Evolutionary conservation across 2,888 invertebrate species (phyloP), one percentile per base, ranked within the genome.

Genomic region (Asteroscopus sphinx): DNA sequence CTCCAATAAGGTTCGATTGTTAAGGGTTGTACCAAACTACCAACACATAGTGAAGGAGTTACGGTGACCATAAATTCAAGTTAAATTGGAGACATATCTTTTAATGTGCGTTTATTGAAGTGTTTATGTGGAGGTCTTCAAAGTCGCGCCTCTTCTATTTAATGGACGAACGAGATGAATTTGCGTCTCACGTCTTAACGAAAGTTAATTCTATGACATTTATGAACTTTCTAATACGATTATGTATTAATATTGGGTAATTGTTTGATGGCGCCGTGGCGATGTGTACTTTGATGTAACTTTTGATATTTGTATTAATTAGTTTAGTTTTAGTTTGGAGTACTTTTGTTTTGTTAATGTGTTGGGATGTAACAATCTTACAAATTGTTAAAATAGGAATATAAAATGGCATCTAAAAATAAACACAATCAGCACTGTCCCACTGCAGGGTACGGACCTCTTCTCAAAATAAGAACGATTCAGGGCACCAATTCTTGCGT

Each of bases 51-150:
- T 81, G 70, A 63, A 80, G 79, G 81, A 78, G 83, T 90, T 91
- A 91, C 86, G 85, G 88, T 88, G 83, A 82, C 86, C 81, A 90
- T 92, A 91, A 92, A 92, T 91, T 89, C 82, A 76, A 88, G 86
- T 90, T 90, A 89, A 91, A 92, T 92, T 90, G 87, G 84, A 88
- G 90, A 90, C 90, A 88, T 91, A 90, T 90, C 89, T 86, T 90
- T 90, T 92, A 91, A 90, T 89, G 87, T 86, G 80, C 80, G 79
- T 88, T 91, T 90, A 91, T 91, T 91, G 91, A 89, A 90, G 90
- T 91, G 91, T 91, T 92, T 91, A 91, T 88, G 85, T 77, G 79
- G 69, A 83, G 81, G 79, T 80, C 78, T 78, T 79, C 79, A 77
- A 80, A 80, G 83, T 83, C 80, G 73, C 76, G 81, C 71, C 79